A percentile compares a stretch with the other conserved stretches of the same genome.
Conservation (phyloP, 2,888 invertebrate genomes). For the Alentia gelatinosa region DNA sequence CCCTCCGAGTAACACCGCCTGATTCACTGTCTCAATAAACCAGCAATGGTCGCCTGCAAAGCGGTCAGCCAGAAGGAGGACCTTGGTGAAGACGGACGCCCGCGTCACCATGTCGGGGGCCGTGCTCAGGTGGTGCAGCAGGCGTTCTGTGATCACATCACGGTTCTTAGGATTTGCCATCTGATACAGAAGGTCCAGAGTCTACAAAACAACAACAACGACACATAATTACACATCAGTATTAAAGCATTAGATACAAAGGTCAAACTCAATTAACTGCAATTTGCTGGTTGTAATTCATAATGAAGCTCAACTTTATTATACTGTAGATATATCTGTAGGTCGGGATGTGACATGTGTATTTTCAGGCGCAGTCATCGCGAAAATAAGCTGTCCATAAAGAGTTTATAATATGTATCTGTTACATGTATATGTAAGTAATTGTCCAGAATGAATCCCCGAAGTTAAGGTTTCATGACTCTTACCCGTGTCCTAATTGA, state of each 20-base stretch:
- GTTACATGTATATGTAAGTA: too few species aligned
- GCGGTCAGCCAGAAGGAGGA: slow-evolving; percentile 65
- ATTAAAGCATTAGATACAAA: not conserved
- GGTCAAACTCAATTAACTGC: not conserved
- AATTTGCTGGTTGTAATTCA: too few species aligned
- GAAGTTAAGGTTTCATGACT: too few species aligned
- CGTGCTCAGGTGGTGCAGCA: slow-evolving; percentile 70
- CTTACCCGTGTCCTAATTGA: slow-evolving; percentile 73
- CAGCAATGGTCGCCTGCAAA: slow-evolving; percentile 10
- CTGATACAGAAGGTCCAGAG: slow-evolving; percentile 75
- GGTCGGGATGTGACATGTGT: too few species aligned
- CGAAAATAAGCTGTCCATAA: too few species aligned
- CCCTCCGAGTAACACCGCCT: not conserved
- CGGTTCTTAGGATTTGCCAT: slow-evolving; percentile 77
- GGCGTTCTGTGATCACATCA: slow-evolving; percentile 73
- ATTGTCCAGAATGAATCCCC: too few species aligned
- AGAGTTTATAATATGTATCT: too few species aligned
- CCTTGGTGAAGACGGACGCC: slow-evolving; percentile 69
- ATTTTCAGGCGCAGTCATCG: too few species aligned
- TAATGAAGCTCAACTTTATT: too few species aligned
- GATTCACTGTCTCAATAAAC: slow-evolving; percentile 23
- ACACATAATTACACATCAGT: too few species aligned
- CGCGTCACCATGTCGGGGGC: slow-evolving; percentile 66
- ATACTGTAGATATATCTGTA: too few species aligned
- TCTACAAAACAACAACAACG: slow-evolving; percentile 72